Evolutionary conservation across 2,797 vertebrate genomes (phyloP), one percentile per base, ranked within the genome.

Genomic region (Threskiornis aethiopicus): DNA sequence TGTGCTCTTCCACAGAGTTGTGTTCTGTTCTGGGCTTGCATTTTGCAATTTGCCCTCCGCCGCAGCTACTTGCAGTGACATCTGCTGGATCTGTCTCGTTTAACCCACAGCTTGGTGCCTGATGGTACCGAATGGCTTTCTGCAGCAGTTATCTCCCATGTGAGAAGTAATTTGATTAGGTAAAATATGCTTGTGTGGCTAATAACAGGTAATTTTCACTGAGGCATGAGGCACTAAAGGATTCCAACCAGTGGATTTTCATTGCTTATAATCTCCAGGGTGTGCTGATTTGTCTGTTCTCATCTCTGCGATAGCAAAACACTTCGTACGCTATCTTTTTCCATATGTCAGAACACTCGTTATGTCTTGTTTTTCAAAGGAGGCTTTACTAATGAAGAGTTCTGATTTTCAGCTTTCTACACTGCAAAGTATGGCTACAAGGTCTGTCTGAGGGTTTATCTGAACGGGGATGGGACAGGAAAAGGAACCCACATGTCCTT

Each of bases 361-460:
- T 13, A 7, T 12, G 16, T 14, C 21, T 72, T 28, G 19, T 57
- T 49, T 49, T 17, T 1, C 16, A 19, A 9, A 76, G 51, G 47
- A 58, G 10, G 12, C 65, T 39, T 85, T 33, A 13, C 89, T 97
- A 64, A 97, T 22, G 9, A 49, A 47, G 42, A 37, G 11, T 80
- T 96, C 31, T 46, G 49, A 16, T 66, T 97, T 98, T 64, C 97
- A 99, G 99, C 98, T 24, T 99, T 99, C 97, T 99, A 99, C 96
- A 99, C 98, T 0, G 97, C 98, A 0, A 98, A 96, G 72, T 99
- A 99, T 0, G 99, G 99, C 65, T 99, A 99, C 95, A 99, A 99
- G 91, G 96, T 99, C 71, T 98, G 99, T 49, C 97, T 99, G 97
- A 97, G 98, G 55, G 97, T 99, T 35, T 99, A 99, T 91, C 97